Percentiles rank a stretch among this genome's conserved stretches.
These are phyloP conservation scores for Apistogramma diplotaenia DNA, from an alignment of 2,113 vertebrate genomes.

Conservation along the genomic window DNA sequence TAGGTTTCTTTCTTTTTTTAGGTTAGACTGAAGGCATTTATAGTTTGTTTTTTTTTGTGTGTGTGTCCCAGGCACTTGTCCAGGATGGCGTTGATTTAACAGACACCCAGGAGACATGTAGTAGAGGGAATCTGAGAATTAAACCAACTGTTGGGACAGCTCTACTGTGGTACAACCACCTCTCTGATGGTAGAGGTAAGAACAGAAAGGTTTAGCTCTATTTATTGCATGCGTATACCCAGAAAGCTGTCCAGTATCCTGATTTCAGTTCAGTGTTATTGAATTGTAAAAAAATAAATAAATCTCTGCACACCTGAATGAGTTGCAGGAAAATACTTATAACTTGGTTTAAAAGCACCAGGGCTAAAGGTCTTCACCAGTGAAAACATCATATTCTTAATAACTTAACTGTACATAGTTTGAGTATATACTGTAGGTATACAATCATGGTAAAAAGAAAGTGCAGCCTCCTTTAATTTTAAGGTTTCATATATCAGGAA, in stretches of 20 bases:
- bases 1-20: too few relatives aligned
- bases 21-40: neutral
- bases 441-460: neutral
- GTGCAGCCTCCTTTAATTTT: neutral
- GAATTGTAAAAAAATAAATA: neutral
- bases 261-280: neutral
- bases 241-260: neutral
- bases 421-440: too few relatives aligned
- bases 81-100: conserved; percentile 88
- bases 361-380: neutral
- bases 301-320: neutral
- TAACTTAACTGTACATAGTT: neutral
- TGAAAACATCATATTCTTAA: neutral
- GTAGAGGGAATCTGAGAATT: conserved; percentile 88
- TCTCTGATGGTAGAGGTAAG: conserved; percentile 94
- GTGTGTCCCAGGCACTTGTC: conserved; percentile 83
- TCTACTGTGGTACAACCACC: conserved; percentile 97
- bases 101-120: conserved; percentile 88
- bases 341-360: neutral
- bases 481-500: neutral
- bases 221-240: neutral
- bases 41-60: neutral
- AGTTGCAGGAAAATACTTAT: neutral
- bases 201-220: neutral
- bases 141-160: conserved; percentile 88